Percentiles rank a stretch among this genome's conserved stretches.
Evolutionary conservation across 2,113 vertebrate genomes (phyloP).

Genomic region (Gopherus flavomarginatus): DNA sequence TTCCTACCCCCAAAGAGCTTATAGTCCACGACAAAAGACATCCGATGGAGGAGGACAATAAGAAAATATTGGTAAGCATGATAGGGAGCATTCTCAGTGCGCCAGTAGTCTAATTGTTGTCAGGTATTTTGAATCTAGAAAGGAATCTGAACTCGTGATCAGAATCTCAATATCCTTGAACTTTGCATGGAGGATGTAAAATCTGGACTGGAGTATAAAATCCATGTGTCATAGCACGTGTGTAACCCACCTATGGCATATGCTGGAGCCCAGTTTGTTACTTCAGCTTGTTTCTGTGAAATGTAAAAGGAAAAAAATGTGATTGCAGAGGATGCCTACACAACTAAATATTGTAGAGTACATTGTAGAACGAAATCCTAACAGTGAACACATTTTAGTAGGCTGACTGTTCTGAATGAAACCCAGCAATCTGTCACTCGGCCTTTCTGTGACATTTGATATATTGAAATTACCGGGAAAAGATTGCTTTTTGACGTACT

Average conservation of each 20-base stretch:
- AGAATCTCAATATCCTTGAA: not conserved
- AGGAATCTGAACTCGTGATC: not conserved
- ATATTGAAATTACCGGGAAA: conserved; percentile 80
- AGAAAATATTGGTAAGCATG: not conserved
- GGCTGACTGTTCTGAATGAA: conserved; percentile 80
- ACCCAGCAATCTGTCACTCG: conserved; percentile 84
- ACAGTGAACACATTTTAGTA: conserved; percentile 70
- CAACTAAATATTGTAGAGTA: conserved; percentile 65
- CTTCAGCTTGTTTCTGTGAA: conserved; percentile 3
- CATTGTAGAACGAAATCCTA: conserved; percentile 59
- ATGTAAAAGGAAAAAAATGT: not conserved
- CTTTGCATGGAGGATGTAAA: not conserved
- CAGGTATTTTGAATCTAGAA: not conserved
- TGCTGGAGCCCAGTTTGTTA: not conserved
- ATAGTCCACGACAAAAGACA: not conserved
- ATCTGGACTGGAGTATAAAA: not conserved
- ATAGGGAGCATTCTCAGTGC: not conserved
- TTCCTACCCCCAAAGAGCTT: too few relatives aligned
- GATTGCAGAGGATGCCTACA: conserved; percentile 42
- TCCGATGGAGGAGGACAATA: not conserved
- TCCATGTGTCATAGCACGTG: accelerated
- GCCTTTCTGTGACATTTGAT: conserved; percentile 86
- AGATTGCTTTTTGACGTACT: conserved; percentile 80
- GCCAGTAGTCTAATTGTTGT: not conserved
- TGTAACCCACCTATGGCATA: not conserved